These are phyloP conservation scores for Spinus pinus DNA, from an alignment of 2,797 vertebrate genomes.

Conservation along the genomic window DNA sequence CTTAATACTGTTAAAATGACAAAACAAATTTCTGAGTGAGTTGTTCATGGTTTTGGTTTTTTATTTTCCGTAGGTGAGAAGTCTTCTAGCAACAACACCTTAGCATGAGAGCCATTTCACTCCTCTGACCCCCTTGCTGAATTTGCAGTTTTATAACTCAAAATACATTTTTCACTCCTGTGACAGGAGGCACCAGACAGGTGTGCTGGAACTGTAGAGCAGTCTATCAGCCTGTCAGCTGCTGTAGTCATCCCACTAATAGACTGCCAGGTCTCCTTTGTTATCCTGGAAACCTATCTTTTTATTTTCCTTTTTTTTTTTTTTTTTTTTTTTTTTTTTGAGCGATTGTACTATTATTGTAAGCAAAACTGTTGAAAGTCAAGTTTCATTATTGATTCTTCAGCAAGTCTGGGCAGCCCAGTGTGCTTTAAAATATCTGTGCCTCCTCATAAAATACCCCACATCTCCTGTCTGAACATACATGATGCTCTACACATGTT, in stretches of 20 bases:
- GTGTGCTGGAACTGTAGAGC: slow-evolving; percentile 4
- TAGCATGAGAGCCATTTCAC: background rate
- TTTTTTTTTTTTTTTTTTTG: background rate
- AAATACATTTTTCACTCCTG: background rate
- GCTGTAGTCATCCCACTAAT: background rate
- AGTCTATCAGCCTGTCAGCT: slow-evolving; percentile 52
- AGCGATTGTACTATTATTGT: background rate
- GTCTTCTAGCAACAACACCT: background rate
- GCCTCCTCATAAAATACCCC: background rate
- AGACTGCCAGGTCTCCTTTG: background rate
- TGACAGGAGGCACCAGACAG: slow-evolving; percentile 31
- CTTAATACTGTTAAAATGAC: background rate
- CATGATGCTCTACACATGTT: background rate
- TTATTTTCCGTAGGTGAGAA: background rate
- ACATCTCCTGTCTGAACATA: background rate
- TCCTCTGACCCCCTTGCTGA: background rate
- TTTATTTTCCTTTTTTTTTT: background rate
- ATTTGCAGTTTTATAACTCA: background rate
- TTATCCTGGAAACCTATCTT: background rate
- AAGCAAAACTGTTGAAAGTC: slow-evolving; percentile 23
- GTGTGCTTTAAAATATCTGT: background rate
- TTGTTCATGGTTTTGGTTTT: accelerated
- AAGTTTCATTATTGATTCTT: background rate
- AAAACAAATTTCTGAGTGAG: background rate
- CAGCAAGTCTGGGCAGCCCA: background rate